A percentile compares a stretch with the other conserved stretches of the same genome.
phyloP scores from a whole-genome alignment of 2,113 vertebrate species.

The Oreotragus oreotragus region DNA sequence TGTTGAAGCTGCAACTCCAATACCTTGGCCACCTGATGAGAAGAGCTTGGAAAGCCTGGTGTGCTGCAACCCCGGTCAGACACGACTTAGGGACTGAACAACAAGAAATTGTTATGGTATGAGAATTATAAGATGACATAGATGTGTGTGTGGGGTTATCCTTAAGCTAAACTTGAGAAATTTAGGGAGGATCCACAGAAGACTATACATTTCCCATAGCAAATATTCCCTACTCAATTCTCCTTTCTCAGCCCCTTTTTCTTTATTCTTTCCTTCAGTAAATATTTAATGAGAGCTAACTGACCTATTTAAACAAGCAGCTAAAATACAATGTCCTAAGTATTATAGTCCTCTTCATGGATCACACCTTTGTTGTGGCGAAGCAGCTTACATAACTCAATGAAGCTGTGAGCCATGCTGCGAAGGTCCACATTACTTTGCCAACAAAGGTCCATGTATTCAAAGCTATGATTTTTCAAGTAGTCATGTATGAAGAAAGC shows the following conservation, averaged over 20 bases:
- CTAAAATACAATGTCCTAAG: background rate
- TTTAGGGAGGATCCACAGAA: background rate
- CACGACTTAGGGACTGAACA: background rate
- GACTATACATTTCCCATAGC: background rate
- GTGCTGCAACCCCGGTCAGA: no score
- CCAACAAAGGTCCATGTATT: background rate
- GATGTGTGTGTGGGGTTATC: accelerated
- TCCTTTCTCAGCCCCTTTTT: background rate
- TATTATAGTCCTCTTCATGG: background rate
- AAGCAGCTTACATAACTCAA: background rate
- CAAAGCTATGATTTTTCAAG: background rate
- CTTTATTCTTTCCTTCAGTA: background rate
- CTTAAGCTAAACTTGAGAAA: background rate
- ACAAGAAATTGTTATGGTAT: background rate
- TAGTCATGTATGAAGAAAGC: background rate
- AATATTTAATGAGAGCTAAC: background rate
- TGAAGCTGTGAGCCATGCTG: background rate
- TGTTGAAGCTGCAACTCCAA: background rate
- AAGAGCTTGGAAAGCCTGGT: background rate
- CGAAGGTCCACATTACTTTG: background rate
- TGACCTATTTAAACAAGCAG: background rate
- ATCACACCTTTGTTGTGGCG: accelerated
- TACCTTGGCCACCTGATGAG: background rate
- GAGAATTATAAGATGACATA: background rate
- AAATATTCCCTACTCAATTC: background rate